These are phyloP conservation scores for Tridacna crocea DNA, from an alignment of 2,888 invertebrate genomes.

Conservation along the genomic window DNA sequence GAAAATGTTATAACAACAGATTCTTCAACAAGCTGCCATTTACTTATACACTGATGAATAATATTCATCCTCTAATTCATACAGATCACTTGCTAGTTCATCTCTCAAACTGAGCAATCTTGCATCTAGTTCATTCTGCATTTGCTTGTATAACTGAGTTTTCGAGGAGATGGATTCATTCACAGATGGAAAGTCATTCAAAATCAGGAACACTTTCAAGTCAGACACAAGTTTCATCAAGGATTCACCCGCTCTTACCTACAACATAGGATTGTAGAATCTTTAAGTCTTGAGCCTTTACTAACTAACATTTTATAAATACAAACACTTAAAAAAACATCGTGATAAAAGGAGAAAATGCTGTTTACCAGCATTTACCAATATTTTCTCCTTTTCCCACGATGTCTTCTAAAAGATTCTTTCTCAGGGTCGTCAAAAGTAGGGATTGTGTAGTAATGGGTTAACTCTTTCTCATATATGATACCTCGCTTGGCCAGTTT, in stretches of 20 bases:
- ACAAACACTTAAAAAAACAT: too few species aligned
- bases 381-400: too few species aligned
- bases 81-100: constrained; percentile 97
- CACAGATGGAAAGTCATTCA: constrained; percentile 99
- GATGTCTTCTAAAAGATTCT: too few species aligned
- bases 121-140: constrained; percentile 96
- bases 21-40: not conserved
- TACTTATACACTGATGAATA: constrained; percentile 86
- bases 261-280: constrained; percentile 62
- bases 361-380: too few species aligned
- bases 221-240: constrained; percentile 98
- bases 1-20: too few species aligned
- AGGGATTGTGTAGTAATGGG: too few species aligned
- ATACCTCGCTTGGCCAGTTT: too few species aligned
- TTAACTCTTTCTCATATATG: too few species aligned
- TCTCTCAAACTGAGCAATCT: constrained; percentile 96
- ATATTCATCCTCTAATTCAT: constrained; percentile 96
- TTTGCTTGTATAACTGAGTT: constrained; percentile 93
- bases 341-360: too few species aligned
- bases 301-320: too few species aligned
- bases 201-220: constrained; percentile 98
- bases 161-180: constrained; percentile 98
- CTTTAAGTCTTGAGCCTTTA: not conserved
- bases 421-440: too few species aligned
- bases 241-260: constrained; percentile 97